Base-by-base conservation (phyloP, 2,888 invertebrate species). In the Eilema sororculum region DNA sequence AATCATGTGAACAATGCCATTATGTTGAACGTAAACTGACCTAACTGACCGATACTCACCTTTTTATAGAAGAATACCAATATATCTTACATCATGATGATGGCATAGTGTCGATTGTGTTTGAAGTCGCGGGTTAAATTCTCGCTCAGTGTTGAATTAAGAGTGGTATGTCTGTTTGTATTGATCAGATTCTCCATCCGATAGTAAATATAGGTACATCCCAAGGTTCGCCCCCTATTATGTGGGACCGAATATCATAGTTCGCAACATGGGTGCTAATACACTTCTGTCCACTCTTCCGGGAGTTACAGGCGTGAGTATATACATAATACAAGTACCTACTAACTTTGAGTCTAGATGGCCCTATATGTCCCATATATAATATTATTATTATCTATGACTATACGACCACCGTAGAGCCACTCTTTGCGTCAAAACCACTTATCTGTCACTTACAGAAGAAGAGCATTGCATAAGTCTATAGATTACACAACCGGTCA, bases 381-480 rank as follows among this genome's bases (percentile, higher is more conserved):
- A n/a, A n/a, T n/a, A n/a, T n/a, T n/a, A 52, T 20, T 52, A 52
- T n/a, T 52, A 52, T n/a, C n/a, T 9, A 9, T 52, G 20, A 52
- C 52, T n/a, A 52, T 8, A 52, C n/a, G 52, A 52, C 52, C 52
- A n/a, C 52, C 52, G 8, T 52, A 20, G 25, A 41, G 8, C 37
- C 24, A 41, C 41, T 25, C 24, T 25, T 62, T 10, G 10, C 16
- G 24, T 41, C 62, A 24, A 62, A 10, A 25, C 16, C 41, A 41
- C 41, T 62, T 41, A 41, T 25, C 62, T 25, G 41, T 62, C 52
- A 52, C 52, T 52, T 52, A n/a, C 52, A 52, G n/a, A 52, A 52
- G 52, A 52, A 52, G 52, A 52, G n/a, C 52, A 52, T 52, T 52
- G 52, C 52, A n/a, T 52, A 52, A n/a, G 20, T 20, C 52, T 20